Conservation (phyloP, 1,140 invertebrate genomes). For the Arctopsyche grandis region DNA sequence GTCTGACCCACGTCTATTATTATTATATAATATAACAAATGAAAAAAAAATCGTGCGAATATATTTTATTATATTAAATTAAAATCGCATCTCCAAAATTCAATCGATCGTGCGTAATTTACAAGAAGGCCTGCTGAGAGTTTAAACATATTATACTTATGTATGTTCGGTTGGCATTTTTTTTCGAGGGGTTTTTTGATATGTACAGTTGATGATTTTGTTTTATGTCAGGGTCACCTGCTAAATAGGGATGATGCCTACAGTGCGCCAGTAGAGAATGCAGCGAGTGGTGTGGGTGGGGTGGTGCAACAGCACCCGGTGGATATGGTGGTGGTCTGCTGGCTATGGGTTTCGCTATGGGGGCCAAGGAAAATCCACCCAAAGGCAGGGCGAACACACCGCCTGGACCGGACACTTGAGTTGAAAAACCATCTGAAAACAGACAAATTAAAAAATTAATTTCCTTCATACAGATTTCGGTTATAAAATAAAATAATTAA, state of each 20-base stretch:
- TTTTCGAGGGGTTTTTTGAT: too few relatives aligned
- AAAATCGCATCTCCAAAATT: too few relatives aligned
- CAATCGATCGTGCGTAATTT: too few relatives aligned
- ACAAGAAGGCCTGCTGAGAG: too few relatives aligned
- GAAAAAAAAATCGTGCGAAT: too few relatives aligned
- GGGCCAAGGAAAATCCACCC: constrained; percentile 59
- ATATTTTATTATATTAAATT: too few relatives aligned
- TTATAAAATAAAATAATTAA: neutral
- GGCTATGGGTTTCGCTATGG: constrained; percentile 65
- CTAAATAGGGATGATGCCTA: constrained; percentile 63
- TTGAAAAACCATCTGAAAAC: constrained; percentile 48
- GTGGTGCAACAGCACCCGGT: constrained; percentile 54
- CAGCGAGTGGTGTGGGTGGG: constrained; percentile 59
- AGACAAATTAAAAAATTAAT: neutral
- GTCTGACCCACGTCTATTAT: neutral
- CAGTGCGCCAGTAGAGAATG: constrained; percentile 63
- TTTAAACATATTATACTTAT: too few relatives aligned
- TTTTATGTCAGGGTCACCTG: constrained; percentile 53
- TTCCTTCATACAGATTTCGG: neutral
- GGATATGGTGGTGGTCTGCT: constrained; percentile 62
- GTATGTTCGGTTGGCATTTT: too few relatives aligned
- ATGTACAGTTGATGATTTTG: neutral
- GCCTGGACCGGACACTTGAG: constrained; percentile 56
- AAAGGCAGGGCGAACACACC: constrained; percentile 61
- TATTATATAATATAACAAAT: neutral